Percentiles rank a stretch among this genome's conserved stretches.
Conservation (phyloP, 1,140 invertebrate genomes). For the Danaus plexippus region DNA sequence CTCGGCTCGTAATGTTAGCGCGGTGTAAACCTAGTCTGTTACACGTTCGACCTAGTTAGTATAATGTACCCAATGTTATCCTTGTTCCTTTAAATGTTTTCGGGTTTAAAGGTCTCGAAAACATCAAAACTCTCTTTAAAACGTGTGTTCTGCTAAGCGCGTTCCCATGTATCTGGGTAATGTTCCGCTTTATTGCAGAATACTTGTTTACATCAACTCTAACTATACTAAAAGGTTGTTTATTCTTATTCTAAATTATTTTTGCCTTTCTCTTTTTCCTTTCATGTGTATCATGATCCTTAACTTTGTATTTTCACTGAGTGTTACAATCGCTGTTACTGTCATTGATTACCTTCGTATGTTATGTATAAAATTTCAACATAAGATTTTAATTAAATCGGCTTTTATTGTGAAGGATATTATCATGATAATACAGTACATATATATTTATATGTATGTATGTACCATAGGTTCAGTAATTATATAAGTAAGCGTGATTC, state of each 20-base stretch:
- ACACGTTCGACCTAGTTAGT: slow-evolving; percentile 14
- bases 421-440: too few relatives aligned
- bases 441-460: too few relatives aligned
- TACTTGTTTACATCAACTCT: slow-evolving; percentile 16
- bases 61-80: slow-evolving; percentile 11
- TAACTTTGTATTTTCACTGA: too few relatives aligned
- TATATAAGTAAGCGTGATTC: slow-evolving; percentile 19
- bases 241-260: too few relatives aligned
- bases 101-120: slow-evolving; percentile 33
- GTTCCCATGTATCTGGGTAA: slow-evolving; percentile 29
- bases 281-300: too few relatives aligned
- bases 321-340: too few relatives aligned
- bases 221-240: slow-evolving; percentile 20
- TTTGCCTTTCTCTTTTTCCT: too few relatives aligned
- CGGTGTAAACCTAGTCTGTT: neutral
- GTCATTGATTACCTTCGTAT: too few relatives aligned
- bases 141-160: slow-evolving; percentile 29
- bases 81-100: slow-evolving; percentile 12
- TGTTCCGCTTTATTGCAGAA: slow-evolving; percentile 24
- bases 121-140: slow-evolving; percentile 33
- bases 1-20: too few relatives aligned
- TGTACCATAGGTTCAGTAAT: neutral
- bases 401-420: too few relatives aligned
- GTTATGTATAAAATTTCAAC: too few relatives aligned
- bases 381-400: too few relatives aligned